phyloP scores from a whole-genome alignment of 1,140 invertebrate genomes.

The Euglossa dilemma region DNA sequence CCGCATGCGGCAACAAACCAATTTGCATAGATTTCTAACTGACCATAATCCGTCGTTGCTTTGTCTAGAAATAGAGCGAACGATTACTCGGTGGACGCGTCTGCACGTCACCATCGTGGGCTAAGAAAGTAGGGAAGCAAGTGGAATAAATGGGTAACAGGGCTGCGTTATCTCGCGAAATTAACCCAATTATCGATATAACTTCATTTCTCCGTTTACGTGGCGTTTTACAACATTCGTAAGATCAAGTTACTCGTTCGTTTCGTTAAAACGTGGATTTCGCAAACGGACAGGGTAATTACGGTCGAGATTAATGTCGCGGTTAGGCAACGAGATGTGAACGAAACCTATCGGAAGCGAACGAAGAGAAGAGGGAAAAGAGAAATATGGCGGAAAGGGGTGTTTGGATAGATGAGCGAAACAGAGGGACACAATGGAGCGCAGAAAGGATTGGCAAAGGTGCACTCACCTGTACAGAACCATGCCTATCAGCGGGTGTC shows the following conservation, averaged over 20 bases:
- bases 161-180: not conserved
- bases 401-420: not conserved
- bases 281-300: not conserved
- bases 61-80: slow-evolving; percentile 78
- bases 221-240: not conserved
- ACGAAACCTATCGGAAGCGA: not conserved
- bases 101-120: slow-evolving; percentile 25
- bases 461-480: slow-evolving; percentile 94
- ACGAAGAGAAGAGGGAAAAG: not conserved
- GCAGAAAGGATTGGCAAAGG: slow-evolving; percentile 58
- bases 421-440: slow-evolving; percentile 36
- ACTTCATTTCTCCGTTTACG: not conserved
- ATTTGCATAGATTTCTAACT: slow-evolving; percentile 76
- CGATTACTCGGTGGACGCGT: slow-evolving; percentile 65
- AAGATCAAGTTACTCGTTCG: not conserved
- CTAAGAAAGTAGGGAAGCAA: slow-evolving; percentile 34
- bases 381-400: slow-evolving; percentile 22
- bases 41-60: slow-evolving; percentile 79
- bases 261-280: not conserved
- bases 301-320: no score
- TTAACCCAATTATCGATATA: no score
- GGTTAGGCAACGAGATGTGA: not conserved
- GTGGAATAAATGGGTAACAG: slow-evolving; percentile 15
- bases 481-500: slow-evolving; percentile 96
- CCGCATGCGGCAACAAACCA: slow-evolving; percentile 75